Conservation (phyloP, 2,888 invertebrate genomes). For the Drosophila mayaguana region DNA sequence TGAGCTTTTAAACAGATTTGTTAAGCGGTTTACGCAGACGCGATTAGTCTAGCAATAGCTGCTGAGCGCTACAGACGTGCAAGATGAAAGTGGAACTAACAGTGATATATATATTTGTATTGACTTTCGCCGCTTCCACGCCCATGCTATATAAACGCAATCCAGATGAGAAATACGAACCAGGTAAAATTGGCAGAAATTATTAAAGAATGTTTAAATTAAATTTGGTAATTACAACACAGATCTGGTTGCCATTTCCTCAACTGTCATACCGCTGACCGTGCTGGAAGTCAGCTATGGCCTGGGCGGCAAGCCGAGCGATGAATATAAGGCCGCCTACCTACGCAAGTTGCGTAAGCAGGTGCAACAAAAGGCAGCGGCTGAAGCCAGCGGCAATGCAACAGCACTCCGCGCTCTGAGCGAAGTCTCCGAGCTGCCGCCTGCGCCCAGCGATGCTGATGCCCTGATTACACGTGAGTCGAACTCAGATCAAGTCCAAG, state of each 20-base stretch:
- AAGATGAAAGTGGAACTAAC: conserved; percentile 32
- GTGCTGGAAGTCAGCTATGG: conserved; percentile 88
- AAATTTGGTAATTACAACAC: conserved; percentile 7
- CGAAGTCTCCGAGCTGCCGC: conserved; percentile 25
- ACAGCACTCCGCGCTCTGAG: background rate
- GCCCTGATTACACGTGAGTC: conserved; percentile 83
- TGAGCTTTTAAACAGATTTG: background rate
- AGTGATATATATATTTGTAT: conserved; percentile 47
- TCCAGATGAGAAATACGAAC: conserved; percentile 86
- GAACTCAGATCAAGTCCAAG: background rate
- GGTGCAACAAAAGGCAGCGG: conserved; percentile 71
- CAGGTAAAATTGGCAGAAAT: conserved; percentile 81
- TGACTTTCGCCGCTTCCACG: conserved; percentile 70
- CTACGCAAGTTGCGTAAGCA: conserved; percentile 84
- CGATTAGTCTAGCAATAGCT: conserved; percentile 41
- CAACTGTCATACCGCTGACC: conserved; percentile 88
- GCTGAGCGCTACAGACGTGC: conserved; percentile 31
- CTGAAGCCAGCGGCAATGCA: conserved; percentile 13
- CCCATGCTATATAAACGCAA: conserved; percentile 86
- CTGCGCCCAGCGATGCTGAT: conserved; percentile 77
- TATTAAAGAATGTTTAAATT: background rate
- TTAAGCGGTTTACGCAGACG: background rate
- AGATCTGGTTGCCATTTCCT: conserved; percentile 89
- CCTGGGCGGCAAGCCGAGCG: conserved; percentile 85
- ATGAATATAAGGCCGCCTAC: conserved; percentile 84